Evolutionary conservation across 2,888 invertebrate species (phyloP).

Genomic region (Ctenicera cuprea): DNA sequence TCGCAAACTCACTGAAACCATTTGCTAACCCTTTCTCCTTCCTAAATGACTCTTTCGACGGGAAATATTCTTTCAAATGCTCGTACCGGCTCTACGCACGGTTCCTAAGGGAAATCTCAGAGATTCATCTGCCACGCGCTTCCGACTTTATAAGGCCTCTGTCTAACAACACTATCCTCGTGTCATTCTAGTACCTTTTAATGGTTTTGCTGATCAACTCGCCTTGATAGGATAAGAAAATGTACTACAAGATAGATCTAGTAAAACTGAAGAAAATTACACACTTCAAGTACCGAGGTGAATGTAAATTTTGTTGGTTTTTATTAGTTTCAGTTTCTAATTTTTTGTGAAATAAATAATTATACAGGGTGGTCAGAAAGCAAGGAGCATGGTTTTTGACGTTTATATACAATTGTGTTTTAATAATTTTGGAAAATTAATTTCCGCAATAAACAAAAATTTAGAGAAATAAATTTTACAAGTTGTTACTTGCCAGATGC

Average conservation of each 20-base stretch:
- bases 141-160: constrained; percentile 25
- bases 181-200: constrained; percentile 23
- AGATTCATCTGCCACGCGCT: constrained; percentile 41
- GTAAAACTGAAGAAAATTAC: no score
- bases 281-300: no score
- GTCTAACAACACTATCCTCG: constrained; percentile 25
- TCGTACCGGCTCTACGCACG: constrained; percentile 18
- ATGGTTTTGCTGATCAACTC: constrained; percentile 8
- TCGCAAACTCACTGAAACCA: constrained; percentile 32
- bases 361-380: no score
- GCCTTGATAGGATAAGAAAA: background rate
- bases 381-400: no score
- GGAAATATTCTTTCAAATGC: constrained; percentile 43
- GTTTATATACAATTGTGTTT: no score
- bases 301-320: no score
- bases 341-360: no score
- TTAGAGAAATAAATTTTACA: no score
- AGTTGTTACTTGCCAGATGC: no score
- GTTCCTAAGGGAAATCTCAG: constrained; percentile 41
- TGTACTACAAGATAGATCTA: background rate
- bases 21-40: constrained; percentile 42
- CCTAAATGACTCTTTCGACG: constrained; percentile 43
- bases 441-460: no score
- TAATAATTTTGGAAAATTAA: no score
- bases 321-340: no score